These are phyloP conservation scores for Sturnus vulgaris DNA, from an alignment of 2,113 vertebrate species.

Conservation along the genomic window DNA sequence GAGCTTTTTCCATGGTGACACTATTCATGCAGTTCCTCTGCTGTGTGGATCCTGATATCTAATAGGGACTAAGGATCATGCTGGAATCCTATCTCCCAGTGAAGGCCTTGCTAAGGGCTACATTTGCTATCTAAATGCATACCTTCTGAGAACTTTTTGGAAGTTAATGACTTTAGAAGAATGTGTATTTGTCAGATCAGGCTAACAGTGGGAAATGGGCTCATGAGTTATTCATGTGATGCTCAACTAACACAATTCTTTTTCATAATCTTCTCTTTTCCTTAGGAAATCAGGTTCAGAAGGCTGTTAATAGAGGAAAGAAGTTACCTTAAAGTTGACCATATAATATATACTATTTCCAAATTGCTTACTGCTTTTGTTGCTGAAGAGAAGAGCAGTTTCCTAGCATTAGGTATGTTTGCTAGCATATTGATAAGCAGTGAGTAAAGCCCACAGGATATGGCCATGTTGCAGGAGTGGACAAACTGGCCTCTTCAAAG, in stretches of 20 bases:
- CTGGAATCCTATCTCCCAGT: neutral
- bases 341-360: neutral
- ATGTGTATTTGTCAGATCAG: neutral
- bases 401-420: neutral
- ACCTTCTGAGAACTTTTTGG: neutral
- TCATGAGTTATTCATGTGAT: neutral
- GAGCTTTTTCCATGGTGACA: neutral
- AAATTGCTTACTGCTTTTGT: neutral
- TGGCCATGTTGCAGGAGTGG: neutral
- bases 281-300: neutral
- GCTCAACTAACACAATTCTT: neutral
- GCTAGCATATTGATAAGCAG: neutral
- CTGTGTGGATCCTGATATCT: neutral
- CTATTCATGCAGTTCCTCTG: neutral
- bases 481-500: neutral
- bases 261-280: neutral
- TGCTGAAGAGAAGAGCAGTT: neutral
- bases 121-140: neutral
- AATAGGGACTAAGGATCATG: neutral
- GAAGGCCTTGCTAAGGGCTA: neutral
- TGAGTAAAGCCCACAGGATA: neutral
- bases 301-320: neutral
- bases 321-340: neutral
- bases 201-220: neutral
- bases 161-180: neutral